Evolutionary conservation across 2,113 vertebrate species (phyloP).

Genomic region (Entosphenus tridentatus): DNA sequence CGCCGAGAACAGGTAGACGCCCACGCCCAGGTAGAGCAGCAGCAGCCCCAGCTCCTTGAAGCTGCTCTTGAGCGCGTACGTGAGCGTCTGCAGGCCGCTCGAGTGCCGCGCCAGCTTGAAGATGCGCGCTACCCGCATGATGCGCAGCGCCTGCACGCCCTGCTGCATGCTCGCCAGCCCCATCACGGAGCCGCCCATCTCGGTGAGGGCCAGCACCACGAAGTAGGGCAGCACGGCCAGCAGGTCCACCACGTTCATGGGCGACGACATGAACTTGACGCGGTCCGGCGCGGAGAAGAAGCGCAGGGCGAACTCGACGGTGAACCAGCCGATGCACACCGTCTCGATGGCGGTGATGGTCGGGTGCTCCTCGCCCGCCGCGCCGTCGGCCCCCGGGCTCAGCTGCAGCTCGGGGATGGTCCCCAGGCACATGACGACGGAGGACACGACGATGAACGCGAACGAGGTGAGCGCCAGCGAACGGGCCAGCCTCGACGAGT

Average conservation of each 20-base stretch:
- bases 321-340: slow-evolving; percentile 78
- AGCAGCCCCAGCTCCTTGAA: slow-evolving; percentile 78
- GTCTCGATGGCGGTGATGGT: slow-evolving; percentile 69
- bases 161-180: slow-evolving; percentile 75
- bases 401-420: slow-evolving; percentile 88
- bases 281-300: slow-evolving; percentile 64
- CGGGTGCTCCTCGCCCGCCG: slow-evolving; percentile 70
- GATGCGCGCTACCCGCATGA: slow-evolving; percentile 70
- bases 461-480: slow-evolving; percentile 61
- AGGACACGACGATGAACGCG: slow-evolving; percentile 59
- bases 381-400: slow-evolving; percentile 32
- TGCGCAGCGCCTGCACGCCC: slow-evolving; percentile 66
- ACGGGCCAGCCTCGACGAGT: slow-evolving; percentile 52
- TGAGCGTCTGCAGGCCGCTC: slow-evolving; percentile 69
- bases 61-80: slow-evolving; percentile 70
- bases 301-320: slow-evolving; percentile 58
- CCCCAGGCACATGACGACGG: slow-evolving; percentile 72
- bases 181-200: slow-evolving; percentile 61
- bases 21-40: slow-evolving; percentile 84
- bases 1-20: slow-evolving; percentile 88
- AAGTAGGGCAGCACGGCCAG: slow-evolving; percentile 80
- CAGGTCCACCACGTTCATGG: slow-evolving; percentile 83
- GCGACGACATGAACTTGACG: slow-evolving; percentile 48
- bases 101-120: slow-evolving; percentile 89
- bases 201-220: slow-evolving; percentile 56